These are phyloP conservation scores for Pristionchus entomophagus DNA, from an alignment of 2,888 invertebrate species.

Conservation along the genomic window DNA sequence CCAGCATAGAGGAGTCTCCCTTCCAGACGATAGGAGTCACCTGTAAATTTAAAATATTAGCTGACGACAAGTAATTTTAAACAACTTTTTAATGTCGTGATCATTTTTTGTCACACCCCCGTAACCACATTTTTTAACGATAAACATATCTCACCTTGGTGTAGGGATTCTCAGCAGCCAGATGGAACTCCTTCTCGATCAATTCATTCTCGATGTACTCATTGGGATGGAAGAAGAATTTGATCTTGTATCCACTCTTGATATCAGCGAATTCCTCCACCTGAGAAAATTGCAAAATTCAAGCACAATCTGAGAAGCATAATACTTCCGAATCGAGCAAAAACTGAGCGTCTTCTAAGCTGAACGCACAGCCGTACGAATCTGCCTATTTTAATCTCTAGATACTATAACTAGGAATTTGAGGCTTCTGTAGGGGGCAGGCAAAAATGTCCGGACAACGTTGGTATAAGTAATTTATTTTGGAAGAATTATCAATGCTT, in stretches of 20 bases:
- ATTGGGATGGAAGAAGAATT: slow-evolving; percentile 86
- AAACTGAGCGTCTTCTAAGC: too few relatives aligned
- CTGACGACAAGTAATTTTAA: neutral
- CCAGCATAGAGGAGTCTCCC: slow-evolving; percentile 83
- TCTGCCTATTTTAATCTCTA: too few relatives aligned
- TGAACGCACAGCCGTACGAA: too few relatives aligned
- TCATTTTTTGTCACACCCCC: neutral
- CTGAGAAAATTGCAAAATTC: slow-evolving; percentile 78
- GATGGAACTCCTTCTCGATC: slow-evolving; percentile 86
- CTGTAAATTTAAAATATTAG: neutral
- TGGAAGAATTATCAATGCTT: too few relatives aligned
- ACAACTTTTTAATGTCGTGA: neutral
- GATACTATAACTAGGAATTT: too few relatives aligned
- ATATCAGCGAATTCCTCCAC: slow-evolving; percentile 91
- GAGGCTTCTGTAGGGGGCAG: too few relatives aligned
- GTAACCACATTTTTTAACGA: neutral
- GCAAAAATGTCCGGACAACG: too few relatives aligned
- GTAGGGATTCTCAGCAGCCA: slow-evolving; percentile 80
- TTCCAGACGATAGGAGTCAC: slow-evolving; percentile 85
- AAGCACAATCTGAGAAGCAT: neutral
- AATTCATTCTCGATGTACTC: slow-evolving; percentile 87
- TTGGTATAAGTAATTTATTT: too few relatives aligned
- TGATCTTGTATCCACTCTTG: slow-evolving; percentile 86
- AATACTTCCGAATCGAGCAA: too few relatives aligned
- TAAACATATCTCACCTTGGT: neutral